Percentiles rank a stretch among this genome's conserved stretches.
These are phyloP conservation scores for Acleris laterana DNA, from an alignment of 2,888 invertebrate genomes.

Conservation along the genomic window DNA sequence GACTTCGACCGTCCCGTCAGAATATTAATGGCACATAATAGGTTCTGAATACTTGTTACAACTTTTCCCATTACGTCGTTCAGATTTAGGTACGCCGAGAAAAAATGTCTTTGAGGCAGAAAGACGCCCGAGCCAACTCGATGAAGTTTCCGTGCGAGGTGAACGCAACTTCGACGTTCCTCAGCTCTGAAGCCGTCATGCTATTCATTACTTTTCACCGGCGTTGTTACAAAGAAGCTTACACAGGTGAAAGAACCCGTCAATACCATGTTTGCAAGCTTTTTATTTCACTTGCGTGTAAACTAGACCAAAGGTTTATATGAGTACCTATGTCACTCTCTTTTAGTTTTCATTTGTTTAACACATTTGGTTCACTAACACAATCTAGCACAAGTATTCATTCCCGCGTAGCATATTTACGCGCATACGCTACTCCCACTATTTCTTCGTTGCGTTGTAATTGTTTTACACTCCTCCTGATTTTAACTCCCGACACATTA, in stretches of 20 bases:
- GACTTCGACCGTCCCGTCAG: constrained; percentile 70
- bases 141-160: constrained; percentile 62
- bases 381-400: too few relatives aligned
- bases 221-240: neutral
- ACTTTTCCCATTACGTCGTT: constrained; percentile 80
- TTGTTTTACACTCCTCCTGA: too few relatives aligned
- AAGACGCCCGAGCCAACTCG: constrained; percentile 61
- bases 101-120: constrained; percentile 68
- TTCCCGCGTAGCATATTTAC: too few relatives aligned
- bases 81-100: constrained; percentile 69
- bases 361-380: too few relatives aligned
- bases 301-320: too few relatives aligned
- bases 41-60: constrained; percentile 81
- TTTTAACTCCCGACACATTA: too few relatives aligned
- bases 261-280: neutral
- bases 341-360: too few relatives aligned
- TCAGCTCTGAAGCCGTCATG: constrained; percentile 43
- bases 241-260: constrained; percentile 7
- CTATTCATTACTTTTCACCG: constrained; percentile 36
- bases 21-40: constrained; percentile 82
- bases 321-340: too few relatives aligned
- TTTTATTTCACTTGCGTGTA: too few relatives aligned
- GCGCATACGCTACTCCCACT: too few relatives aligned
- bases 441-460: too few relatives aligned
- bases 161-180: constrained; percentile 48